Conservation (phyloP, 2,113 vertebrate species). For the Corythornis cristatus region DNA sequence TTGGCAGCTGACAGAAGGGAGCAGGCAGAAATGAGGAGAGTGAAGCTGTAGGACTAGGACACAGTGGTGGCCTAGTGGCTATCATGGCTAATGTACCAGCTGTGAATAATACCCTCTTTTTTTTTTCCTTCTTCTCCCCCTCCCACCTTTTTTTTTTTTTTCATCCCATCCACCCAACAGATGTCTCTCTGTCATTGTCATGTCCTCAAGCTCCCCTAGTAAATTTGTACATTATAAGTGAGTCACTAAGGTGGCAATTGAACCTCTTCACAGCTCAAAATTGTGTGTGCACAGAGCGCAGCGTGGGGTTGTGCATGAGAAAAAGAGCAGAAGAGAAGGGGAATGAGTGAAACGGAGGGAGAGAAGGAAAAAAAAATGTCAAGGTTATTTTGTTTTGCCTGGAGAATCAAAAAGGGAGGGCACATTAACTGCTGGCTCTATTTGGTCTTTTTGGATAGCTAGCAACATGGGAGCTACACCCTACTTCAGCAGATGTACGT, state of each 20-base stretch:
- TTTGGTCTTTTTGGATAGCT: constrained; percentile 64
- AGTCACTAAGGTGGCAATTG: constrained; percentile 81
- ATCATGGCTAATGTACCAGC: constrained; percentile 79
- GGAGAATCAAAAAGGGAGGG: constrained; percentile 63
- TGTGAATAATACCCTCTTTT: constrained; percentile 70
- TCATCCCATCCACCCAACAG: constrained; percentile 73
- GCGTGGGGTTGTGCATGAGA: background rate
- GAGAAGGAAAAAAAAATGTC: constrained; percentile 63
- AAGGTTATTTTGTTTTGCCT: constrained; percentile 75
- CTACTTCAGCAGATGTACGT: constrained; percentile 58
- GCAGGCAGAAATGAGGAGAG: constrained; percentile 72
- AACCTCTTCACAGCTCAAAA: constrained; percentile 83
- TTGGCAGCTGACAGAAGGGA: constrained; percentile 87
- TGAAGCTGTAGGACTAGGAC: constrained; percentile 75
- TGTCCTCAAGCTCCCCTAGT: constrained; percentile 79
- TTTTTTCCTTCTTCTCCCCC: background rate
- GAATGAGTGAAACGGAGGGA: constrained; percentile 26
- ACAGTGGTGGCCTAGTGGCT: constrained; percentile 78
- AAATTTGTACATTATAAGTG: constrained; percentile 77
- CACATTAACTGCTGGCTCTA: constrained; percentile 51
- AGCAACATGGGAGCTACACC: constrained; percentile 21
- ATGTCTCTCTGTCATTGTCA: constrained; percentile 83
- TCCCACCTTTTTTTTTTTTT: background rate
- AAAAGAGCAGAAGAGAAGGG: constrained; percentile 25
- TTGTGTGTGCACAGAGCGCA: constrained; percentile 72